Conservation (phyloP, 2,888 invertebrate genomes). For the Autographa gamma region DNA sequence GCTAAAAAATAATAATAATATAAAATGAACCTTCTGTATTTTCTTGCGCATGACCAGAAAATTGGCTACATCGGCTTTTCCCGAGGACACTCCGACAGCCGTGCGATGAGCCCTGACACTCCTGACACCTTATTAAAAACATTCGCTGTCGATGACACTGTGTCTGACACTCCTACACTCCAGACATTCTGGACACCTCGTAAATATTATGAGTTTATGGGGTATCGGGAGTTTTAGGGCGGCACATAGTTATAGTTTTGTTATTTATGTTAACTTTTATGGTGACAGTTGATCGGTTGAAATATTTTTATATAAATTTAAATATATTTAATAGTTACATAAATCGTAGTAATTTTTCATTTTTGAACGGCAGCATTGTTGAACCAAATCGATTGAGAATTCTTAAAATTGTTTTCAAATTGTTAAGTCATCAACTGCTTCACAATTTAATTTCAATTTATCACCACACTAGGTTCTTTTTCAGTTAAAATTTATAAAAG, state of each 20-base stretch:
- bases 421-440: too few species aligned
- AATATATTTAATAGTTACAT: too few species aligned
- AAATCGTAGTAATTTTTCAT: too few species aligned
- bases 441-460: too few species aligned
- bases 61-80: constrained; percentile 32
- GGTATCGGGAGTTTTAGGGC: background rate
- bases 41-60: constrained; percentile 2
- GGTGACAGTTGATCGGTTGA: too few species aligned
- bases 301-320: too few species aligned
- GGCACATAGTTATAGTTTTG: background rate
- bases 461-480: too few species aligned
- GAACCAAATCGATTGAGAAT: too few species aligned
- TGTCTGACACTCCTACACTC: background rate
- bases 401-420: too few species aligned
- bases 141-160: constrained; percentile 15
- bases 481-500: too few species aligned
- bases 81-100: constrained; percentile 17
- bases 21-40: constrained; percentile 2
- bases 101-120: constrained; percentile 42
- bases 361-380: too few species aligned
- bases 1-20: too few species aligned
- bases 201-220: constrained; percentile 25
- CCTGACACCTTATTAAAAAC: constrained; percentile 51
- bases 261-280: background rate
- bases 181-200: constrained; percentile 7